phyloP scores from a whole-genome alignment of 2,888 invertebrate genomes.

The Apotomis betuletana region DNA sequence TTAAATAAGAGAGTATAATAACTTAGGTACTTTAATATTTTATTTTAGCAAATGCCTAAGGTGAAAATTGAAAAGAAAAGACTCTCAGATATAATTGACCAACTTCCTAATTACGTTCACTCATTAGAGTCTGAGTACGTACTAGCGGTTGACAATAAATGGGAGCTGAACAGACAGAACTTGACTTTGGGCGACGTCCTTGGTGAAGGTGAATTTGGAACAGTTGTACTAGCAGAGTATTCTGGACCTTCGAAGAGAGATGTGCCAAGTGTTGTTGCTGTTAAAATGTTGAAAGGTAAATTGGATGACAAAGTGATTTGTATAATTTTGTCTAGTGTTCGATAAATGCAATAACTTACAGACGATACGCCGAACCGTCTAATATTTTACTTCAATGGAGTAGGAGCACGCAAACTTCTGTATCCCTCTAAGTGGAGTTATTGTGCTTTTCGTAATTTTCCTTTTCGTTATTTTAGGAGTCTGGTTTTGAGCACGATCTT shows the following conservation, averaged over 20 bases:
- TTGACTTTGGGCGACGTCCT: constrained; percentile 91
- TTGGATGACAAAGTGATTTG: too few species aligned
- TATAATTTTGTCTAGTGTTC: too few species aligned
- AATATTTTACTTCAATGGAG: too few species aligned
- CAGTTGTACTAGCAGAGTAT: constrained; percentile 95
- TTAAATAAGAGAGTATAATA: background rate
- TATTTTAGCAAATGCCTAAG: constrained; percentile 86
- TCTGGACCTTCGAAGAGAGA: constrained; percentile 87
- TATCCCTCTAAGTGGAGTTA: too few species aligned
- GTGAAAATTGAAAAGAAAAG: constrained; percentile 96
- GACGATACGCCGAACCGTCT: too few species aligned
- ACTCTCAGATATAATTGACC: constrained; percentile 86
- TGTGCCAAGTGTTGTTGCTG: constrained; percentile 92
- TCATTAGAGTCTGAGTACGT: constrained; percentile 98
- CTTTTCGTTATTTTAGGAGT: background rate
- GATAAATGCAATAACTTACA: too few species aligned
- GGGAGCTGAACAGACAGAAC: constrained; percentile 94
- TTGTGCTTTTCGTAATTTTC: too few species aligned
- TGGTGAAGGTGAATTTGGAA: constrained; percentile 99
- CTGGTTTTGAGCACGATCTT: background rate
- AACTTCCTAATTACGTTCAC: constrained; percentile 86
- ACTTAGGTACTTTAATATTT: background rate
- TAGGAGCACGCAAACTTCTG: too few species aligned
- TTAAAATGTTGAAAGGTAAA: constrained; percentile 98
- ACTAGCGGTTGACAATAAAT: constrained; percentile 95